Evolutionary conservation across 1,140 invertebrate species (phyloP), one percentile per base, ranked within the genome.

Genomic region (Pseudomyrmex gracilis): DNA sequence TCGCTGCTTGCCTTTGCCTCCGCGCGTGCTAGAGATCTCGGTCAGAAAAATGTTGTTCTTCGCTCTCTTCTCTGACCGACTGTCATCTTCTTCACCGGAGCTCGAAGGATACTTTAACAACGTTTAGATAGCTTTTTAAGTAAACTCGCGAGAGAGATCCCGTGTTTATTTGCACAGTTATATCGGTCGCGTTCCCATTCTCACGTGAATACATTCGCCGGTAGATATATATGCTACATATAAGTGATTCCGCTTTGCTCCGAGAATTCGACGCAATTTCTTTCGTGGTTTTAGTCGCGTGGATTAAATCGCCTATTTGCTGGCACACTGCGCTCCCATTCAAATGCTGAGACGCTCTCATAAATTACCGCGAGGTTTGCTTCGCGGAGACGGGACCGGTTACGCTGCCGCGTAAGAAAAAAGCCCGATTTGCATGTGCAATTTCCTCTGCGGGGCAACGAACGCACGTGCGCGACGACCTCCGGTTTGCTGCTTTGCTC

Each of bases 391-490:
- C 76, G 64, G 76, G 76, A 80, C 34, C 47, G 45, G 76, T 70
- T 80, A 80, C 66, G 76, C 55, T 58, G 53, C 51, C 43, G 53
- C 15, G 51, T 7, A 66, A 45, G 55, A 51, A 82, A 77, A 88
- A 88, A 74, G 77, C 80, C 55, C 86, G 83, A 88, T 88, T 88
- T 88, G 84, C 87, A 87, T 83, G 83, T 83, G 83, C 87, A 88
- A 88, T 88, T 88, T 88, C 74, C 87, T 34, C 34, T 84, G 63
- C 53, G 64, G 47, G 53, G 64, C 61, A 74, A 85, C 74, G 86
- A 64, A 87, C 68, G 82, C 82, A 87, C 86, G 74, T 84, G 53
- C 76, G 57, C 70, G 45, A 53, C 70, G 45, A 63, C 58, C 82
- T 87, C 68, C 86, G 80, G 53, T 60, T 67, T 55, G 55, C 53